Percentiles rank a stretch among this genome's conserved stretches.
These are phyloP conservation scores for Nephrotoma guestfalica DNA, from an alignment of 2,888 invertebrate species.

Conservation along the genomic window DNA sequence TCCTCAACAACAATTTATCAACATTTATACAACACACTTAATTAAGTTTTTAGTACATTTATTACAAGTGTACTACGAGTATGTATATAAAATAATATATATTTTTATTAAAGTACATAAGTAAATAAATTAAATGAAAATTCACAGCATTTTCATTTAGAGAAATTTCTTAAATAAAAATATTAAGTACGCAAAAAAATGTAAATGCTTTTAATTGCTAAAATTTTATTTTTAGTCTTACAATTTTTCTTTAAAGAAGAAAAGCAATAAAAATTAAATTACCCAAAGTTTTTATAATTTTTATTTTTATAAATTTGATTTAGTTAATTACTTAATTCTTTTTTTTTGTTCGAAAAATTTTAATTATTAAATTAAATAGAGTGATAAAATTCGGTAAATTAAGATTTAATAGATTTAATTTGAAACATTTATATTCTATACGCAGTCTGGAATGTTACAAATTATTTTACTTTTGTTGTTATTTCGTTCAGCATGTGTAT, in stretches of 20 bases:
- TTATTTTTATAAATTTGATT: neutral
- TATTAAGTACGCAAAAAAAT: neutral
- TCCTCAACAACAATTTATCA: neutral
- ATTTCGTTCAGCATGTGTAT: too few species aligned
- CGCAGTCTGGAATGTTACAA: neutral
- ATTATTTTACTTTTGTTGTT: neutral
- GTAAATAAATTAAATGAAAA: neutral
- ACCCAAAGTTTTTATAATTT: neutral
- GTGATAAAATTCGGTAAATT: neutral
- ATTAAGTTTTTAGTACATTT: neutral
- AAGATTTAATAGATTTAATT: neutral
- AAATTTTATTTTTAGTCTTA: neutral
- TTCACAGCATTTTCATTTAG: neutral
- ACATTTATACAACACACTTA: neutral
- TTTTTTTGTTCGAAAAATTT: neutral
- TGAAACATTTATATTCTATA: neutral
- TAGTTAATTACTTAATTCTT: neutral
- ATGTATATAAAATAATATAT: neutral
- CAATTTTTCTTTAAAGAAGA: neutral
- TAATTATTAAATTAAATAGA: neutral
- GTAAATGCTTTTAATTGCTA: neutral
- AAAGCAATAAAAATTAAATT: neutral
- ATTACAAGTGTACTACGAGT: too few species aligned
- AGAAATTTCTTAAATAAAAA: neutral
- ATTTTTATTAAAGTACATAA: neutral